Percentiles rank a stretch among this genome's conserved stretches.
These are phyloP conservation scores for Agrochola circellaris DNA, from an alignment of 2,888 invertebrate species.

Conservation along the genomic window DNA sequence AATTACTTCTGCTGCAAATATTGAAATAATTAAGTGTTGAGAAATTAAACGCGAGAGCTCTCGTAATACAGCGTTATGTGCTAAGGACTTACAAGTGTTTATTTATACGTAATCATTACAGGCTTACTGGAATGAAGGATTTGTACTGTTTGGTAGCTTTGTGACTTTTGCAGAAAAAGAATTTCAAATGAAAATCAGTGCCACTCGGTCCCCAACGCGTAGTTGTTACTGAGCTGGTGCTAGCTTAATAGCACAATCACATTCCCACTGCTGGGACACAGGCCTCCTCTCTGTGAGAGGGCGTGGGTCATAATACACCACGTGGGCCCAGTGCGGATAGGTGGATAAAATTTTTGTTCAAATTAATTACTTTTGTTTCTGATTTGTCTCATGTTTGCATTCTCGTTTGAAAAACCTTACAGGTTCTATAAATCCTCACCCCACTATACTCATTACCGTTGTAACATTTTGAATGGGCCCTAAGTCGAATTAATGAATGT, in stretches of 20 bases:
- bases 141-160: slow-evolving; percentile 21
- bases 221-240: background rate
- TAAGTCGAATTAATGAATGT: slow-evolving; percentile 69
- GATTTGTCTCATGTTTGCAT: background rate
- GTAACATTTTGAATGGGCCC: slow-evolving; percentile 58
- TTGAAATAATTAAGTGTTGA: slow-evolving; percentile 62
- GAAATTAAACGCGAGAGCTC: slow-evolving; percentile 65
- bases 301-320: no score
- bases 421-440: slow-evolving; percentile 6
- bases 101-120: slow-evolving; percentile 55
- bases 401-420: background rate
- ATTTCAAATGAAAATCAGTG: background rate
- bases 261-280: no score
- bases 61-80: slow-evolving; percentile 60
- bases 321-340: no score
- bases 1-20: slow-evolving; percentile 64
- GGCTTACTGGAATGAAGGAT: slow-evolving; percentile 32
- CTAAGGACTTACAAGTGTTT: slow-evolving; percentile 57
- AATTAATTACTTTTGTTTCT: no score
- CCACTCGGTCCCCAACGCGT: background rate
- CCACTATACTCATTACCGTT: slow-evolving; percentile 18
- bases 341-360: no score
- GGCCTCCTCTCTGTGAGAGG: no score
- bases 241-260: no score
- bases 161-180: background rate